Base-by-base conservation (phyloP, 2,113 vertebrate species). In the Megaleporinus macrocephalus region DNA sequence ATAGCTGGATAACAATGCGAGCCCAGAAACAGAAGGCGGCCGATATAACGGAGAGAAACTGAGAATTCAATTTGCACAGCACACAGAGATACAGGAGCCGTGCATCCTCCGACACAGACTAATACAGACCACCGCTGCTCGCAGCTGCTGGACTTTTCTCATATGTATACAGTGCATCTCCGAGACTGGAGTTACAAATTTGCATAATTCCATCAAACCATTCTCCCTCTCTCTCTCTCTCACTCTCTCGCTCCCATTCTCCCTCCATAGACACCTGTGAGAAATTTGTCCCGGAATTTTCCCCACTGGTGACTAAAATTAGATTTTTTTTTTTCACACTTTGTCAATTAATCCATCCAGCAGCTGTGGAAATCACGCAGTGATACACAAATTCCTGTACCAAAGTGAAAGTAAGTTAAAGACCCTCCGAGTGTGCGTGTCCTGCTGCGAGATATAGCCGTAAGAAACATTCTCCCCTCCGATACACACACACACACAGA, bases 151-250 rank as follows among this genome's bases (percentile, higher is more conserved):
- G 80, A 84, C 78, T 89, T 47, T 70, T 73, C 77, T 86, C 86
- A 75, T 88, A 89, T 87, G 91, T 87, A 86, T 88, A 89, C 65
- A 24, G 78, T 78, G 22, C 78, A 73, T 87, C 88, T 86, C 33
- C 83, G 88, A 89, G 90, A 92, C 91, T 88, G 90, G 29, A 84
- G 80, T 82, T 84, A 85, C 13, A 20, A 51, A 93, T 93, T 92
- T 92, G 86, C 90, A 91, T 92, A 91, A 91, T 90, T 90, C 87
- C 82, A 90, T 88, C 89, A 90, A 92, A 83, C 73, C 85, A 73
- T 86, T 79, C 65, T 76, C n/a, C 66, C 78, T 69, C 65, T 57
- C 24, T 24, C 16, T 74, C 63, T 78, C 71, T 3, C 79, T 82
- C 83, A 55, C 65, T 85, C 82, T 85, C 81, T 85, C 78, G 76